Evolutionary conservation across 2,113 vertebrate genomes (phyloP).

Genomic region (Crotalus helleri): DNA sequence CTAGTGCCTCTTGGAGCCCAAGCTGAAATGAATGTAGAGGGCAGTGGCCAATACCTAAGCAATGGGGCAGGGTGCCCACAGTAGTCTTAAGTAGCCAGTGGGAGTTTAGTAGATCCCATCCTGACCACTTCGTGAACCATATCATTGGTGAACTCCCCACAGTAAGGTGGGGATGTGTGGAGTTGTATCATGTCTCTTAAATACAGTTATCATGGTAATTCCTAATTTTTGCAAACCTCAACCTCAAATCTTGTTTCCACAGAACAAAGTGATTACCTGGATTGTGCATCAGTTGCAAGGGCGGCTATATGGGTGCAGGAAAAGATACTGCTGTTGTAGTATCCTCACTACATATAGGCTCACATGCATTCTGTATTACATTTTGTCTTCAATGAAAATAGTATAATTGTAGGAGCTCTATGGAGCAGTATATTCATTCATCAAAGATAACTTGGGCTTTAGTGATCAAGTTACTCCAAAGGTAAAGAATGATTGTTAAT

Average conservation of each 20-base stretch:
- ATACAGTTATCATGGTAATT: background rate
- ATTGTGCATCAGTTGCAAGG: background rate
- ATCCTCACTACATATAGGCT: background rate
- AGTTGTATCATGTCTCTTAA: background rate
- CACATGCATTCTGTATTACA: background rate
- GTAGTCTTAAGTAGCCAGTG: background rate
- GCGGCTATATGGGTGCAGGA: background rate
- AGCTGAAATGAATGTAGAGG: background rate
- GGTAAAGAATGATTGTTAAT: background rate
- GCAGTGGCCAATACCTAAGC: background rate
- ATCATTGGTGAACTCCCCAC: background rate
- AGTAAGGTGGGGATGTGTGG: background rate
- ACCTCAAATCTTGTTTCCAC: background rate
- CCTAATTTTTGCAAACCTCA: background rate
- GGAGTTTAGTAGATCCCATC: background rate
- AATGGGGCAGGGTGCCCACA: background rate
- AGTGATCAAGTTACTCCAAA: background rate
- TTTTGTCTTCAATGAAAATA: background rate
- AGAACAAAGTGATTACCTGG: background rate
- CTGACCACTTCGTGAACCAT: background rate
- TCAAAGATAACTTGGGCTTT: background rate
- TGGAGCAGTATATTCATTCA: background rate
- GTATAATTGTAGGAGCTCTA: background rate
- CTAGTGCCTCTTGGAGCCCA: background rate
- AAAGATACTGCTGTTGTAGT: background rate